A percentile compares a stretch with the other conserved stretches of the same genome.
phyloP scores from a whole-genome alignment of 2,888 invertebrate species.

The Catocala nupta region DNA sequence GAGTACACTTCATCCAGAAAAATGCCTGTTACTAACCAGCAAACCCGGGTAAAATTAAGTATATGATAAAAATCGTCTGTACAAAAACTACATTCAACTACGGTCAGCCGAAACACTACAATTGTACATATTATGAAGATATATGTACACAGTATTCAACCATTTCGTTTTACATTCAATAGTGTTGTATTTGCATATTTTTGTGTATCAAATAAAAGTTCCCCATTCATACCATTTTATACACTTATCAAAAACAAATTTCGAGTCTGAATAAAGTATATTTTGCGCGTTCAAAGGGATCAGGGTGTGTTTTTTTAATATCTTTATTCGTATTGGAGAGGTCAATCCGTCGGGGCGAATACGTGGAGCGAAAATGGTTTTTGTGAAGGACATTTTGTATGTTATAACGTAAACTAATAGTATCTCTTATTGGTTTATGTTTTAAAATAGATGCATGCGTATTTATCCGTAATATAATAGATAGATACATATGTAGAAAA shows the following conservation, averaged over 20 bases:
- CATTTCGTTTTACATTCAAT: slow-evolving; percentile 46
- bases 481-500: no score
- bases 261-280: slow-evolving; percentile 26
- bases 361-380: slow-evolving; percentile 32
- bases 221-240: slow-evolving; percentile 29
- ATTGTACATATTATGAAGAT: slow-evolving; percentile 37
- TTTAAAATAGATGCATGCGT: no score
- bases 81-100: no score
- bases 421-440: no score
- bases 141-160: slow-evolving; percentile 46
- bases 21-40: no score
- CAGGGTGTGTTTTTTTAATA: slow-evolving; percentile 25
- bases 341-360: slow-evolving; percentile 40
- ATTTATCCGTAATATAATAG: no score
- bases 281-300: slow-evolving; percentile 29
- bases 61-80: no score
- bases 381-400: slow-evolving; percentile 42
- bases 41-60: no score
- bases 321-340: slow-evolving; percentile 41
- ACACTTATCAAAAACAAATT: slow-evolving; percentile 49
- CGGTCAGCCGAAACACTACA: slow-evolving; percentile 18
- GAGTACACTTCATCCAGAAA: no score
- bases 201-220: slow-evolving; percentile 37
- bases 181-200: slow-evolving; percentile 41
- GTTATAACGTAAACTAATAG: no score